Conservation (phyloP, 2,113 vertebrate genomes). For the Corythornis vintsioides region DNA sequence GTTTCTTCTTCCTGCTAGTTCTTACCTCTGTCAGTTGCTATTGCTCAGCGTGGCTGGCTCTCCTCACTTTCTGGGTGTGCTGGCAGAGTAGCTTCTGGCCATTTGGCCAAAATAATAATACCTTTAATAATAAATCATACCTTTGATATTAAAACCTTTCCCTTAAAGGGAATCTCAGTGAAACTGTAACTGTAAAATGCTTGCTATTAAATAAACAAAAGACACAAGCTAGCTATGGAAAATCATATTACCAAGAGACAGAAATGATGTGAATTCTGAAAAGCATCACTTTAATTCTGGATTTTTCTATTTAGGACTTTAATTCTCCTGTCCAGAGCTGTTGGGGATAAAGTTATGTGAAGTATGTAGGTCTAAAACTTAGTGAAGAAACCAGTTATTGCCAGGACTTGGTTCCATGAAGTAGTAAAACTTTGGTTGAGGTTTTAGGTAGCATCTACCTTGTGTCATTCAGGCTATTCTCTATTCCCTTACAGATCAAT, state of each 20-base stretch:
- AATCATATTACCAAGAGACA: neutral
- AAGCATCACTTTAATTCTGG: neutral
- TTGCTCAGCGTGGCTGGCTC: too few species aligned
- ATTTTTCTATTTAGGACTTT: neutral
- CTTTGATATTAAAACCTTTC: too few species aligned
- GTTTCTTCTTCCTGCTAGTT: too few species aligned
- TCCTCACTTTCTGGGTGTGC: too few species aligned
- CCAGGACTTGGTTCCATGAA: neutral
- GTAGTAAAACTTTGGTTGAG: neutral
- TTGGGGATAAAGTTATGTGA: neutral
- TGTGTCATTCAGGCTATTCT: neutral
- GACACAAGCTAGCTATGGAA: neutral
- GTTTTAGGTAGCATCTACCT: neutral
- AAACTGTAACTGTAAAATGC: neutral
- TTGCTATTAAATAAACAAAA: neutral
- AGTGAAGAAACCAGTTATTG: neutral
- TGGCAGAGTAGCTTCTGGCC: too few species aligned
- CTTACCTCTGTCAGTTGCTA: too few species aligned
- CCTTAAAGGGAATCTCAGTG: neutral
- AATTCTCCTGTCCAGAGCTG: neutral
- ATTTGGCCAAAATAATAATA: too few species aligned
- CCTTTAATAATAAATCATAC: too few species aligned
- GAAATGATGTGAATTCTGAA: neutral
- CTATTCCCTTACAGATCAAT: fast-evolving
- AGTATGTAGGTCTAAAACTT: neutral